A percentile compares a stretch with the other conserved stretches of the same genome.
phyloP scores from a whole-genome alignment of 2,113 vertebrate genomes.

The Forbesichthys papilliferus region DNA sequence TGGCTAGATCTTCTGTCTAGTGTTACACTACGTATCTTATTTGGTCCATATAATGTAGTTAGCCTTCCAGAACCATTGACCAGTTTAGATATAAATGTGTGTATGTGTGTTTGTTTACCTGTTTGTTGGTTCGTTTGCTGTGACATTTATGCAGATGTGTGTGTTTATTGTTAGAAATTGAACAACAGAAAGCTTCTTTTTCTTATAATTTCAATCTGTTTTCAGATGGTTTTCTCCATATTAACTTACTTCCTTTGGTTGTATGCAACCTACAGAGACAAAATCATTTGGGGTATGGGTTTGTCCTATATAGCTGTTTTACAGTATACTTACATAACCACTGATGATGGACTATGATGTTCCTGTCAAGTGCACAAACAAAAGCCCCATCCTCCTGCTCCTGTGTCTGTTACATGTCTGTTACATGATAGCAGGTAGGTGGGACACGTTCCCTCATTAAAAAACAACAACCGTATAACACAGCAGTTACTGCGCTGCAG shows the following conservation, averaged over 20 bases:
- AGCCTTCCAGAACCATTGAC: too few species aligned
- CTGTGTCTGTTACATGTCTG: conserved; percentile 28
- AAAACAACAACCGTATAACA: conserved; percentile 47
- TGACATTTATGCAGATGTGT: too few species aligned
- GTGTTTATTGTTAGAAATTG: too few species aligned
- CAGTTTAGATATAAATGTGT: too few species aligned
- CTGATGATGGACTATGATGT: conserved; percentile 34
- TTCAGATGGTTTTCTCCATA: too few species aligned
- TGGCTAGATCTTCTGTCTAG: conserved; percentile 32
- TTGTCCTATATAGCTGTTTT: conserved; percentile 34
- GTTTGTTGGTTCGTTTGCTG: background rate
- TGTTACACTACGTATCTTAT: conserved; percentile 25
- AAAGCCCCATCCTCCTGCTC: conserved; percentile 54
- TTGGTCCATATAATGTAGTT: background rate
- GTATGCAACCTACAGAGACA: too few species aligned
- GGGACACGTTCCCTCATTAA: conserved; percentile 53
- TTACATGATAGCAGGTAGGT: conserved; percentile 52
- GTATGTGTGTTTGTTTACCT: too few species aligned
- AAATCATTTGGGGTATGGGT: background rate
- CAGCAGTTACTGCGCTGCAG: conserved; percentile 6
- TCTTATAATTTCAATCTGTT: too few species aligned
- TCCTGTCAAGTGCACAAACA: conserved; percentile 14
- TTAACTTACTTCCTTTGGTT: too few species aligned
- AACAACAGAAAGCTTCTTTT: too few species aligned
- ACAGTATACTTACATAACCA: conserved; percentile 57